Evolutionary conservation across 1,140 invertebrate genomes (phyloP), one percentile per base, ranked within the genome.

Genomic region (Acromyrmex charruanus): DNA sequence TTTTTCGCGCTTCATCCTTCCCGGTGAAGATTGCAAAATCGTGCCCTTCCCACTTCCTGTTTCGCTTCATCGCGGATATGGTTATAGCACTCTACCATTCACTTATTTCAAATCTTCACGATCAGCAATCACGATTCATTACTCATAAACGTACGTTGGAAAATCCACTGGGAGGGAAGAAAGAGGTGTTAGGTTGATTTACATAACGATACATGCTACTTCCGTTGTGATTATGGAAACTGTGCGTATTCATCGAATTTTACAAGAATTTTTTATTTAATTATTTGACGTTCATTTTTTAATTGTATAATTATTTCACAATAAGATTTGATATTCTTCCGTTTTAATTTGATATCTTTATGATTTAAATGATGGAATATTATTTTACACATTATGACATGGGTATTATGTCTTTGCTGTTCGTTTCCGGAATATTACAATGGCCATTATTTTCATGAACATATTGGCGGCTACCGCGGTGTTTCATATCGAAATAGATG

Each of bases 401-500:
- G 44, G 18, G 14, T 49, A 84, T 74, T 21, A 25, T 59, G 21
- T 79, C 51, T 66, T 39, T 31, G 72, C 74, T 81, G 63, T 44
- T 25, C 14, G 49, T 55, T 86, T 72, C 55, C 44, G 39, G 31
- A 28, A 79, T 9, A 21, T 61, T 77, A 77, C 16, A 59, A 65
- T 35, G 4, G 0, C 18, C 74, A 35, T 58, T 74, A 77, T 85
- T 74, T 84, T 90, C 55, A 51, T 39, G 18, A 74, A 75, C 55
- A 14, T 63, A 69, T 75, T 21, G 74, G 21, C 16, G 44, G 21
- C 71, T 49, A 28, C 49, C 55, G 65, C 25, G 31, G 59, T 88
- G 81, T 74, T 59, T 88, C 68, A 88, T 88, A 77, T 90, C 80
- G 28, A 58, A 91, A 55, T 10, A 21, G 69, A 88, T 74, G 72